Conservation (phyloP, 1,140 invertebrate genomes). For the Drosophila willistoni region DNA sequence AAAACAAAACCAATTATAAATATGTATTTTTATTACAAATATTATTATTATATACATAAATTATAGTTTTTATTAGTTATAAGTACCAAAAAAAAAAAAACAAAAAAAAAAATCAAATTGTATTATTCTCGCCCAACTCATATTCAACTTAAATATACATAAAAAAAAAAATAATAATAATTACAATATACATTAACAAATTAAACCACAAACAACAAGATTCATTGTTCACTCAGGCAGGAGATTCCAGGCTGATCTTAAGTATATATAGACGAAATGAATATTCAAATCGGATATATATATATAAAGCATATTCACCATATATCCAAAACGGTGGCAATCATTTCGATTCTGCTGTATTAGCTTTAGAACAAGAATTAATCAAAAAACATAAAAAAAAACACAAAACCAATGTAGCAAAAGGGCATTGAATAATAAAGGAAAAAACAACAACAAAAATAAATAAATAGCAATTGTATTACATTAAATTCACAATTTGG, state of each 20-base stretch:
- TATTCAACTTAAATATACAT: background rate
- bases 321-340: slow-evolving; percentile 58
- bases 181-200: slow-evolving; percentile 34
- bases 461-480: slow-evolving; percentile 6
- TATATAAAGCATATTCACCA: slow-evolving; percentile 19
- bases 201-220: slow-evolving; percentile 19
- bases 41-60: slow-evolving; percentile 22
- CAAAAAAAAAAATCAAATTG: slow-evolving; percentile 18
- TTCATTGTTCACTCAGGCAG: slow-evolving; percentile 50
- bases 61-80: slow-evolving; percentile 38
- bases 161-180: background rate
- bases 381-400: slow-evolving; percentile 23
- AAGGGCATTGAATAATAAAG: slow-evolving; percentile 43
- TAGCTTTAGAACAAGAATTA: slow-evolving; percentile 53
- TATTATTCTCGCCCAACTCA: slow-evolving; percentile 7
- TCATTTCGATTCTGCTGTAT: slow-evolving; percentile 56
- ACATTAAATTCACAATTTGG: slow-evolving; percentile 1
- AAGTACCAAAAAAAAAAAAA: slow-evolving; percentile 27
- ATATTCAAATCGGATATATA: slow-evolving; percentile 21
- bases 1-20: background rate
- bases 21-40: slow-evolving; percentile 21
- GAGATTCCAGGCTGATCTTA: slow-evolving; percentile 47
- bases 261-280: slow-evolving; percentile 34
- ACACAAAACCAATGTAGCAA: slow-evolving; percentile 33
- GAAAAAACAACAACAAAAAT: slow-evolving; percentile 39